Conservation (phyloP, 2,797 vertebrate species). For the Nothura maculosa region DNA sequence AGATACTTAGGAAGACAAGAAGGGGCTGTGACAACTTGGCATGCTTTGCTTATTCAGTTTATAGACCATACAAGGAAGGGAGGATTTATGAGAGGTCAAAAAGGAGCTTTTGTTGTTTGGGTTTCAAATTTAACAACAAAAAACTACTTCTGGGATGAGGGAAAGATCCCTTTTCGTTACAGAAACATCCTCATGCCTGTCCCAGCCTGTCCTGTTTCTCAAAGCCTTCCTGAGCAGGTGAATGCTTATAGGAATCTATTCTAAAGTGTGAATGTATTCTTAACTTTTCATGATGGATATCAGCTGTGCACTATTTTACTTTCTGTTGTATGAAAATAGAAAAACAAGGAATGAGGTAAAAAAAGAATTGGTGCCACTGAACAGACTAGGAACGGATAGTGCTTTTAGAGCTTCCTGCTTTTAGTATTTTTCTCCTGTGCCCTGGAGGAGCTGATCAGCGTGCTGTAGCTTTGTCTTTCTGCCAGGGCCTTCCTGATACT, state of each 20-base stretch:
- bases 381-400: background rate
- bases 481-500: background rate
- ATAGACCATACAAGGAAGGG: conserved; percentile 73
- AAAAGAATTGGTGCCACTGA: background rate
- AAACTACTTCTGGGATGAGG: background rate
- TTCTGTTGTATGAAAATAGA: background rate
- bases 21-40: conserved; percentile 71
- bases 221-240: background rate
- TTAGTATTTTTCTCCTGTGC: background rate
- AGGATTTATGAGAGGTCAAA: conserved; percentile 74
- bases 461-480: background rate
- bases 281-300: background rate
- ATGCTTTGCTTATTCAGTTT: conserved; percentile 80
- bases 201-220: background rate
- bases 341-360: background rate
- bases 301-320: background rate
- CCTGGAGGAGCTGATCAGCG: background rate
- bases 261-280: background rate
- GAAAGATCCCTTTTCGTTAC: background rate
- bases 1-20: background rate
- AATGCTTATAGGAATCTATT: background rate
- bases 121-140: background rate
- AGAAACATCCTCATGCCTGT: background rate
- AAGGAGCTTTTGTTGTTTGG: background rate
- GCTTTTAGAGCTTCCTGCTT: background rate